Percentiles rank a stretch among this genome's conserved stretches.
Evolutionary conservation across 92 coral and sea anemone genomes (phyloP).

Genomic region (Porites evermanni): DNA sequence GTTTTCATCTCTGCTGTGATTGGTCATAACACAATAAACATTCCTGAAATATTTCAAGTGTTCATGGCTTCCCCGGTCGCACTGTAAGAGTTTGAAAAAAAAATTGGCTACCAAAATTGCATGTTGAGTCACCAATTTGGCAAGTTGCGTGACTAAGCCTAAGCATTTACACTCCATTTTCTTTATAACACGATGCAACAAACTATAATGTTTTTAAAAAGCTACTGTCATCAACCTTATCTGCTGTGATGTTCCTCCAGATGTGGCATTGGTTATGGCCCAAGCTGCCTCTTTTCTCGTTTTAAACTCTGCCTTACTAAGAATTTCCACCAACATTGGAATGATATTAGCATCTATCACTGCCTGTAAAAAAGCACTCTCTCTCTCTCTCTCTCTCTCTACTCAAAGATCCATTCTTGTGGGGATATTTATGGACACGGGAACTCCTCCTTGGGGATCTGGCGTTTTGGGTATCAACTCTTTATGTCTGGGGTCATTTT

Average conservation of each 20-base stretch:
- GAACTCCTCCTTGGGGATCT: not conserved
- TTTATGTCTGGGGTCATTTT: not conserved
- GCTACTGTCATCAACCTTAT: constrained; percentile 67
- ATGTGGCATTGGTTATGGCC: constrained; percentile 98
- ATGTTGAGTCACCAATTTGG: too few species aligned
- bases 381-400: not conserved
- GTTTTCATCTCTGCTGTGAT: too few species aligned
- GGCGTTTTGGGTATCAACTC: not conserved
- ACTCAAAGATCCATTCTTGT: not conserved
- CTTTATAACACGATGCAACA: too few species aligned
- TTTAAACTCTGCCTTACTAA: constrained; percentile 95
- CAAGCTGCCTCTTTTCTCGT: constrained; percentile 99
- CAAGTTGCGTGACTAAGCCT: too few species aligned
- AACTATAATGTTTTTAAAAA: too few species aligned
- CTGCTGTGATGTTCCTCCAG: constrained; percentile 97
- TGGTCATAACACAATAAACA: too few species aligned
- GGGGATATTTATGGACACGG: not conserved
- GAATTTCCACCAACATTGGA: constrained; percentile 97
- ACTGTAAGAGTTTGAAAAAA: too few species aligned
- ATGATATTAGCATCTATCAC: constrained; percentile 99
- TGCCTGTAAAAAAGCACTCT: constrained; percentile 65
- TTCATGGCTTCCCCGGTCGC: too few species aligned
- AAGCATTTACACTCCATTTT: too few species aligned
- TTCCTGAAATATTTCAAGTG: too few species aligned
- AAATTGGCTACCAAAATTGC: too few species aligned